Percentiles rank a stretch among this genome's conserved stretches.
Conservation (phyloP, 1,140 invertebrate species). For the Tetramorium parvispinum region DNA sequence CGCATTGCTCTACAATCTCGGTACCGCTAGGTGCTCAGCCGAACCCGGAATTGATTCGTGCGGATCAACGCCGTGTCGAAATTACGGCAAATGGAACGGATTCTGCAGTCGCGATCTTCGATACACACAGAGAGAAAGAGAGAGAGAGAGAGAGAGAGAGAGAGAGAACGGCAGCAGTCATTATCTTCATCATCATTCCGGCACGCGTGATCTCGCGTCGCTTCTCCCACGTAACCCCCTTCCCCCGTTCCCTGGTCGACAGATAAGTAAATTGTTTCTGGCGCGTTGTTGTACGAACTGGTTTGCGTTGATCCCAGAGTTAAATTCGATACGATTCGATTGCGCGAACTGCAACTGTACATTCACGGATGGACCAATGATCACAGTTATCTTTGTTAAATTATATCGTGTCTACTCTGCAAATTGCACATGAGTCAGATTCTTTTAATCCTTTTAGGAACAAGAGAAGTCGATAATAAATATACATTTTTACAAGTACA, state of each 20-base stretch:
- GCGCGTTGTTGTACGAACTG: constrained; percentile 36
- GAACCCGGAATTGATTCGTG: constrained; percentile 61
- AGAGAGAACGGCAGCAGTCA: constrained; percentile 28
- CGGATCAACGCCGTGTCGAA: constrained; percentile 39
- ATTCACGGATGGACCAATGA: not conserved
- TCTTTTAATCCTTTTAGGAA: too few relatives aligned
- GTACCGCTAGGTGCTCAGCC: constrained; percentile 62
- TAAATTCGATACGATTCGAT: not conserved
- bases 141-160: not conserved
- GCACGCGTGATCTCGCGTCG: constrained; percentile 50
- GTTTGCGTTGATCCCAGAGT: not conserved
- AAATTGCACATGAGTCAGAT: too few relatives aligned
- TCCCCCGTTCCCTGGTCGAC: not conserved
- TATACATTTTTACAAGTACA: not conserved
- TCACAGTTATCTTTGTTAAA: not conserved
- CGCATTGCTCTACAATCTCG: constrained; percentile 66
- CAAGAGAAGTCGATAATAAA: too few relatives aligned
- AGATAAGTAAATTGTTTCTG: constrained; percentile 14
- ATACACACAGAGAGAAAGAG: not conserved
- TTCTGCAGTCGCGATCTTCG: constrained; percentile 11
- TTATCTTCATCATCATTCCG: constrained; percentile 67
- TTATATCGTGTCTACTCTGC: not conserved
- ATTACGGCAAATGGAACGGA: constrained; percentile 58
- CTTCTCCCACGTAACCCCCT: constrained; percentile 60
- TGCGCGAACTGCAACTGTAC: not conserved